Evolutionary conservation across 2,113 vertebrate genomes (phyloP).

Genomic region (Nematolebias whitei): DNA sequence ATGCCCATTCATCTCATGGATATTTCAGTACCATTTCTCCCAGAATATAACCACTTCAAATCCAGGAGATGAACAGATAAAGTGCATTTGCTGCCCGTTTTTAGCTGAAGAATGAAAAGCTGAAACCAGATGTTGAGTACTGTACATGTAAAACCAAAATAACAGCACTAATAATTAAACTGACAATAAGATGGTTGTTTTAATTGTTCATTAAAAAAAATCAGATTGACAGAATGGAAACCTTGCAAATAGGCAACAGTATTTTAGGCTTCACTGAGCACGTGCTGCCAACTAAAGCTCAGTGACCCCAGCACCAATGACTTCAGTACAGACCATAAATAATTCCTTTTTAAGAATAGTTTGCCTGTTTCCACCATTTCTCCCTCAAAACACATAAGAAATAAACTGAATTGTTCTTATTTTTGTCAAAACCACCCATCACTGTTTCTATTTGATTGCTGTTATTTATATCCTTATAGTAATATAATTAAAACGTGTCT

Average conservation of each 20-base stretch:
- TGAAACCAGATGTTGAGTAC: neutral
- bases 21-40: conserved; percentile 62
- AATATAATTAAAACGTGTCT: too few relatives aligned
- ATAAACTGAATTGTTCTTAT: too few relatives aligned
- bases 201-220: too few relatives aligned
- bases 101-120: neutral
- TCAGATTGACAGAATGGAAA: neutral
- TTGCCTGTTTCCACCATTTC: too few relatives aligned
- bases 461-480: too few relatives aligned
- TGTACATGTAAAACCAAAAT: neutral
- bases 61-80: conserved; percentile 34
- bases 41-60: conserved; percentile 45
- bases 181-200: neutral
- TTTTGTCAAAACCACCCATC: too few relatives aligned
- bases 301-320: conserved; percentile 8
- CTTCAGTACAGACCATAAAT: conserved; percentile 2
- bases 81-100: conserved; percentile 9
- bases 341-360: neutral
- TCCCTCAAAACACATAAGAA: too few relatives aligned
- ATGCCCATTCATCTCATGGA: conserved; percentile 61
- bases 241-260: neutral
- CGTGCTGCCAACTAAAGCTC: conserved; percentile 2
- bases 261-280: conserved; percentile 1
- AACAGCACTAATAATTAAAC: neutral
- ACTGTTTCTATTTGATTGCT: too few relatives aligned